Evolutionary conservation across 2,113 vertebrate species (phyloP).

Genomic region (Setophaga coronata): DNA sequence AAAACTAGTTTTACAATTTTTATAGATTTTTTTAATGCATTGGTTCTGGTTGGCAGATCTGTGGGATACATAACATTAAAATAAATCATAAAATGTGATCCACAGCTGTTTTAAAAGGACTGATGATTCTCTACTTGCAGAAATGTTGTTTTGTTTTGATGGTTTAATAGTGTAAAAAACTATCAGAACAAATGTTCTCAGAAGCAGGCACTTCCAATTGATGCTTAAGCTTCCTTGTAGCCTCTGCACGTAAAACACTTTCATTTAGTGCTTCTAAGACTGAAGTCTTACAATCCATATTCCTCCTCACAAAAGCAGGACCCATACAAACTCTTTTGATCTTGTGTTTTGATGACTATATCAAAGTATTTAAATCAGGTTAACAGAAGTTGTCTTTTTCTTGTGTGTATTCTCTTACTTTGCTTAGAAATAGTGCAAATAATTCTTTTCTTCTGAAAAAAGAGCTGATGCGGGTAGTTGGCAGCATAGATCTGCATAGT

Average conservation of each 20-base stretch:
- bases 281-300: background rate
- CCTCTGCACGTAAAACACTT: accelerated
- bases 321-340: background rate
- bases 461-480: background rate
- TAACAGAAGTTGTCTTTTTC: background rate
- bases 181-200: background rate
- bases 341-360: background rate
- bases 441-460: background rate
- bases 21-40: accelerated
- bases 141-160: background rate
- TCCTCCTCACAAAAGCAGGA: background rate
- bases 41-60: background rate
- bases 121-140: background rate
- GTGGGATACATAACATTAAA: background rate
- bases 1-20: background rate
- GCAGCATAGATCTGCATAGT: background rate
- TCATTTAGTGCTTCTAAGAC: background rate
- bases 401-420: background rate
- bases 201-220: background rate
- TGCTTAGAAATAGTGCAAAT: background rate
- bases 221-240: background rate
- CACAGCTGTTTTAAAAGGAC: background rate
- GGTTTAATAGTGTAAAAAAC: background rate
- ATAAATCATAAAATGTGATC: background rate
- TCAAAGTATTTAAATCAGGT: background rate